Conservation (phyloP, 2,888 invertebrate genomes). For the Eudasyphora cyanicolor region DNA sequence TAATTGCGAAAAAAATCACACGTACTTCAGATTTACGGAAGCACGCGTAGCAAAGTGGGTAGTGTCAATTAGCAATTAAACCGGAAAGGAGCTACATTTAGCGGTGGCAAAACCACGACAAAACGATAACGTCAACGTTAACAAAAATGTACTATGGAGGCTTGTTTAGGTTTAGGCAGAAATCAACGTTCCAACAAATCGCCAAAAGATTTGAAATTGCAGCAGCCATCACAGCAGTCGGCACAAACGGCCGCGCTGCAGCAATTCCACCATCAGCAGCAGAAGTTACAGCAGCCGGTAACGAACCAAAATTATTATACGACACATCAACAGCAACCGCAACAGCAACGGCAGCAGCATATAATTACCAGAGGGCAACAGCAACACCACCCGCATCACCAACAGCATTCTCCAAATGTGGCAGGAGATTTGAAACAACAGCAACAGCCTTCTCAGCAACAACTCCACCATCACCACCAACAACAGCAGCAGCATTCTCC, state of each 20-base stretch:
- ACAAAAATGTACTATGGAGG: constrained; percentile 80
- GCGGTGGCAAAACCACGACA: not conserved
- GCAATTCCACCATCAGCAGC: constrained; percentile 69
- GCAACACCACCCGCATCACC: constrained; percentile 63
- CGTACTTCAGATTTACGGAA: not conserved
- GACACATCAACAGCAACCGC: constrained; percentile 58
- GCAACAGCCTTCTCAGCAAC: constrained; percentile 52
- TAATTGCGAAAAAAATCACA: constrained; percentile 14
- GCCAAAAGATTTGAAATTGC: constrained; percentile 63
- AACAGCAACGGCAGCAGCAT: constrained; percentile 47
- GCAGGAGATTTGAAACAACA: constrained; percentile 56
- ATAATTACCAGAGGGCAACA: constrained; percentile 53
- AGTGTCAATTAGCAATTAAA: not conserved
- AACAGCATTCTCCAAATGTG: constrained; percentile 47
- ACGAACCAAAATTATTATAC: constrained; percentile 67
- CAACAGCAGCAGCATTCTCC: constrained; percentile 65
- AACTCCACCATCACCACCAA: constrained; percentile 60
- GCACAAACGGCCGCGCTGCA: constrained; percentile 60
- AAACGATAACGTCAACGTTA: constrained; percentile 40
- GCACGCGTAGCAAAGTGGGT: not conserved
- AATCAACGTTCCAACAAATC: constrained; percentile 76
- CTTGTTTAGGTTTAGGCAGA: constrained; percentile 78
- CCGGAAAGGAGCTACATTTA: not conserved
- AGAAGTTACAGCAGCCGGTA: constrained; percentile 56
- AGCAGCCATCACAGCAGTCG: constrained; percentile 67